phyloP scores from a whole-genome alignment of 2,797 vertebrate genomes.

The Delichon dasypus region DNA sequence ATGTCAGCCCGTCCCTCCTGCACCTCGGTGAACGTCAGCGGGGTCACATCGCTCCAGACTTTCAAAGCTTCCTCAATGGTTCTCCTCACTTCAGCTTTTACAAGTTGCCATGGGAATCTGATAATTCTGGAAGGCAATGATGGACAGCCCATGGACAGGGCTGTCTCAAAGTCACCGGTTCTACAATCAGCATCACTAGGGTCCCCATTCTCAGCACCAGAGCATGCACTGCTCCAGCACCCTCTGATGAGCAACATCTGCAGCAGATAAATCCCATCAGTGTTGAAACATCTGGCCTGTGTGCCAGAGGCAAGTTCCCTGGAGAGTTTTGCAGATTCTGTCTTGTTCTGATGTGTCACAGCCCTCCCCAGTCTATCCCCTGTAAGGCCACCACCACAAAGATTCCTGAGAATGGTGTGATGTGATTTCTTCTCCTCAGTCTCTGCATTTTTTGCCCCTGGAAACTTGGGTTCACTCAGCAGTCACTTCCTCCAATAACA shows the following conservation, averaged over 20 bases:
- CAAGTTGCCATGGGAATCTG: conserved; percentile 88
- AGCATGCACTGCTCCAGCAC: not conserved
- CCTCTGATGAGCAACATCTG: not conserved
- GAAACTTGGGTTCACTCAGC: not conserved
- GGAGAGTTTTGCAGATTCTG: not conserved
- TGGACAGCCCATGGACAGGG: not conserved
- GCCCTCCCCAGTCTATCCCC: not conserved
- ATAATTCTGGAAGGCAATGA: conserved; percentile 80
- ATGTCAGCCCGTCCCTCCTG: conserved; percentile 86
- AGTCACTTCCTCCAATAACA: not conserved
- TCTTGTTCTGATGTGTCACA: not conserved
- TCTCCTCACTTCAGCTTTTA: conserved; percentile 82
- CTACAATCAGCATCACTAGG: not conserved
- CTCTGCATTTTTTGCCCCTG: not conserved
- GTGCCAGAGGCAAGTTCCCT: not conserved
- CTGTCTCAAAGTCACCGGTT: not conserved
- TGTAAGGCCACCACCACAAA: not conserved
- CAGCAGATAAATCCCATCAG: not conserved
- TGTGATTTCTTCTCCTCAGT: not conserved
- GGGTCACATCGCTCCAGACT: conserved; percentile 92
- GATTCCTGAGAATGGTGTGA: not conserved
- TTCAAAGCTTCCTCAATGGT: conserved; percentile 85
- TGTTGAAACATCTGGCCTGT: not conserved
- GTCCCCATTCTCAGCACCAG: not conserved
- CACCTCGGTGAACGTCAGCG: conserved; percentile 90